Percentiles rank a stretch among this genome's conserved stretches.
phyloP scores from a whole-genome alignment of 1,140 invertebrate species.

The Propsilocerus akamusi region DNA sequence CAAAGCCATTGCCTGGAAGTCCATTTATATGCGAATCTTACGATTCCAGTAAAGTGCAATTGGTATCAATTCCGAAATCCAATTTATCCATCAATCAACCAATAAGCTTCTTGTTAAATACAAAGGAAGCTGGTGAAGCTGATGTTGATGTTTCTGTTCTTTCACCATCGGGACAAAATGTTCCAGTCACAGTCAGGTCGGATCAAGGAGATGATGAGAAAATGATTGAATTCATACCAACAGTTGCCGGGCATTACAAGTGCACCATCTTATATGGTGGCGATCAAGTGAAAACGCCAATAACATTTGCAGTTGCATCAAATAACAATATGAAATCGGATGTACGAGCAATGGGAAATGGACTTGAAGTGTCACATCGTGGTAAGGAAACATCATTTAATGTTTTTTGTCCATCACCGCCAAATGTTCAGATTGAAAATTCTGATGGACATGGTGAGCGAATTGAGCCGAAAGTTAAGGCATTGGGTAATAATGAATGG shows the following conservation, averaged over 20 bases:
- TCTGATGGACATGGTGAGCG: constrained; percentile 20
- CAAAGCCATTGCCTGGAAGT: constrained; percentile 80
- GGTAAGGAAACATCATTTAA: constrained; percentile 54
- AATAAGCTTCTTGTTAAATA: constrained; percentile 67
- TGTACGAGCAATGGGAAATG: constrained; percentile 35
- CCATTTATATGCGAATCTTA: constrained; percentile 92
- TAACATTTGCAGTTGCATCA: constrained; percentile 28
- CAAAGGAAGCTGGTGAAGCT: constrained; percentile 71
- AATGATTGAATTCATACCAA: constrained; percentile 70
- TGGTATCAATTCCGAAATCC: constrained; percentile 54
- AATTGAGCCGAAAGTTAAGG: constrained; percentile 23
- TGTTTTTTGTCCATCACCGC: constrained; percentile 35
- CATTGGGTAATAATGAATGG: constrained; percentile 29
- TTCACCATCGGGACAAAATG: constrained; percentile 69
- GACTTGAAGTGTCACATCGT: constrained; percentile 45
- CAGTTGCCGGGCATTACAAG: constrained; percentile 74
- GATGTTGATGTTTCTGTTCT: constrained; percentile 77
- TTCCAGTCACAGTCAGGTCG: constrained; percentile 62
- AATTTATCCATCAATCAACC: constrained; percentile 68
- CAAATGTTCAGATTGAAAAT: constrained; percentile 29
- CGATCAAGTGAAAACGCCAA: constrained; percentile 33
- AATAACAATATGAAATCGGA: constrained; percentile 22
- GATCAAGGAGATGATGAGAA: constrained; percentile 51
- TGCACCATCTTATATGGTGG: constrained; percentile 78
- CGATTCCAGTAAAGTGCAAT: constrained; percentile 60